phyloP scores from a whole-genome alignment of 2,113 vertebrate species.

The Ptilonorhynchus violaceus region DNA sequence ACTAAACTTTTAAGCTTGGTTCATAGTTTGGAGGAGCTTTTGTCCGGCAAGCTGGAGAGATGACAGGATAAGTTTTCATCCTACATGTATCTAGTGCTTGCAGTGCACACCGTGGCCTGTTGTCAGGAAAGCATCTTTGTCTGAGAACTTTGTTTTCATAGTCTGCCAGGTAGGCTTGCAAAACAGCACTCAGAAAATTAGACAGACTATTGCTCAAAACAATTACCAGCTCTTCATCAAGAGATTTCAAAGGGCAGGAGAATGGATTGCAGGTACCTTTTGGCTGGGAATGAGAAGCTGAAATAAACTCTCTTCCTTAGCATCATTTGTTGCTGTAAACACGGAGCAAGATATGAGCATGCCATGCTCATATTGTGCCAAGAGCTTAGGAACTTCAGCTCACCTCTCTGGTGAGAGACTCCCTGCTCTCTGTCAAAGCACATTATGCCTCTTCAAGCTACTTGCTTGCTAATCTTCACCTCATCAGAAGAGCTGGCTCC shows the following conservation, averaged over 20 bases:
- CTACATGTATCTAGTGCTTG: neutral
- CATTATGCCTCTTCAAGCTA: neutral
- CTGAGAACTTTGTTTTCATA: neutral
- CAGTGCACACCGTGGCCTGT: neutral
- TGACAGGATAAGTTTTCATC: neutral
- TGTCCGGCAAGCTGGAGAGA: neutral
- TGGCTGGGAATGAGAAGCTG: neutral
- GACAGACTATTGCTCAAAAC: neutral
- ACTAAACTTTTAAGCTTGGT: neutral
- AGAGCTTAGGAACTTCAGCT: neutral
- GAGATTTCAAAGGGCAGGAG: neutral
- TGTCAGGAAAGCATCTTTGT: neutral
- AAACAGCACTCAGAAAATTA: neutral
- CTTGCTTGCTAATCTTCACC: neutral
- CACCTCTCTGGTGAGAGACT: neutral
- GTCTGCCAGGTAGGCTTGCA: constrained; percentile 11
- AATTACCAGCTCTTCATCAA: neutral
- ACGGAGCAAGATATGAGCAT: neutral
- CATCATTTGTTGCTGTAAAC: neutral
- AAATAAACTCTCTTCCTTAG: neutral
- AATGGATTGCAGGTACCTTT: neutral
- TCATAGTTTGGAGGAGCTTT: neutral
- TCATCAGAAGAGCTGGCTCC: neutral
- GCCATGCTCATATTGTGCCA: neutral
- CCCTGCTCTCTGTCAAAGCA: neutral